Evolutionary conservation across 2,113 vertebrate species (phyloP).

Genomic region (Chaetodon trifascialis): DNA sequence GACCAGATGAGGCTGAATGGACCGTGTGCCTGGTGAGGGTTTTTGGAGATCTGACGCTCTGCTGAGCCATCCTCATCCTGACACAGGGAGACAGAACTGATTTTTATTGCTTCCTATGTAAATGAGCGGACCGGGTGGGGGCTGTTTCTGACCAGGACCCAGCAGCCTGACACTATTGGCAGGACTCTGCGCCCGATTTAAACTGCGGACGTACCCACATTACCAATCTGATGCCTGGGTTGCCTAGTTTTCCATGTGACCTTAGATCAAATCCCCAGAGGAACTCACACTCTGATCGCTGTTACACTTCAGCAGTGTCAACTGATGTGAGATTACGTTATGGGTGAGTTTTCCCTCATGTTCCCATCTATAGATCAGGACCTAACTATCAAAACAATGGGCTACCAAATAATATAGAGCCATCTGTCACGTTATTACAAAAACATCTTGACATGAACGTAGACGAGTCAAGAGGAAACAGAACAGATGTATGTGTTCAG

Average conservation of each 20-base stretch:
- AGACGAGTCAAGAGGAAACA: slow-evolving; percentile 48
- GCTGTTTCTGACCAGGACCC: slow-evolving; percentile 37
- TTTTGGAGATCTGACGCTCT: slow-evolving; percentile 39
- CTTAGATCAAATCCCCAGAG: slow-evolving; percentile 72
- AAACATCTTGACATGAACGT: slow-evolving; percentile 39
- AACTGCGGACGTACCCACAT: slow-evolving; percentile 60
- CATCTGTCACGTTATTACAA: slow-evolving; percentile 52
- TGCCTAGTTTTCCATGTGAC: slow-evolving; percentile 81
- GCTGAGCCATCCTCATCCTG: slow-evolving; percentile 56
- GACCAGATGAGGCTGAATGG: slow-evolving; percentile 56
- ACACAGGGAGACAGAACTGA: slow-evolving; percentile 58
- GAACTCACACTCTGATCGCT: slow-evolving; percentile 57
- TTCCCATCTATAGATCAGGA: slow-evolving; percentile 62
- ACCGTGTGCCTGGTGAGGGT: slow-evolving; percentile 54
- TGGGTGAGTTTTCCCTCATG: slow-evolving; percentile 27
- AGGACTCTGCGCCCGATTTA: slow-evolving; percentile 43
- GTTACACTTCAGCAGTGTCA: slow-evolving; percentile 55
- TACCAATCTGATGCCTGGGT: slow-evolving; percentile 74
- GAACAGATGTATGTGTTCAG: slow-evolving; percentile 50
- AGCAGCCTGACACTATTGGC: slow-evolving; percentile 44
- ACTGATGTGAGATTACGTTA: slow-evolving; percentile 41
- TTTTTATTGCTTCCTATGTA: slow-evolving; percentile 55
- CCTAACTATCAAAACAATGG: slow-evolving; percentile 50
- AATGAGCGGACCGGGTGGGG: slow-evolving; percentile 28
- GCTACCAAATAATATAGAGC: slow-evolving; percentile 71